Conservation (phyloP, 2,797 vertebrate genomes). For the Strix occidentalis region DNA sequence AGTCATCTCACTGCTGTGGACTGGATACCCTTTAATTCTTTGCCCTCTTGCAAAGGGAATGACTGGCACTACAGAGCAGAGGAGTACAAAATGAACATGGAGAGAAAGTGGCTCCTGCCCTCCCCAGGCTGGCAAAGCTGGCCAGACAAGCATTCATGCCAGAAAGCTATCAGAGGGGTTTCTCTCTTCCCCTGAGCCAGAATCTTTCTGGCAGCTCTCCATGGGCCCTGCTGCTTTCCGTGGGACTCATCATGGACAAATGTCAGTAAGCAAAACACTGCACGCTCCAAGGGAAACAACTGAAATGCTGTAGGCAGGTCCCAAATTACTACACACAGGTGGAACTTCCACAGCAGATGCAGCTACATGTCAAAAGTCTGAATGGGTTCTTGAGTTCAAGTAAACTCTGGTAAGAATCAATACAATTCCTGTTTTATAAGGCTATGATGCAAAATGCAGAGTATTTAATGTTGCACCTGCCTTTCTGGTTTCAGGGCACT, state of each 20-base stretch:
- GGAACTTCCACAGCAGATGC: neutral
- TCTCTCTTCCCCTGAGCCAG: neutral
- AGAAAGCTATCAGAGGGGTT: neutral
- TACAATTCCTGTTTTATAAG: neutral
- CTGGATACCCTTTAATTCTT: neutral
- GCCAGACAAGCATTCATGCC: neutral
- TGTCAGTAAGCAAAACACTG: neutral
- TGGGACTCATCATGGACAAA: neutral
- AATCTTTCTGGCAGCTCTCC: slow-evolving; percentile 6
- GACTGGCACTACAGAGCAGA: neutral
- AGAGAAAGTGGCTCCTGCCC: neutral
- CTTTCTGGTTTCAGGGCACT: neutral
- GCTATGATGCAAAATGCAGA: neutral
- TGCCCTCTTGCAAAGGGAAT: neutral
- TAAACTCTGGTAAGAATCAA: neutral
- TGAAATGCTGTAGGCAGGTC: neutral
- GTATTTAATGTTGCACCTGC: neutral
- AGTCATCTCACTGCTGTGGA: neutral
- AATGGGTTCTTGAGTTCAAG: neutral
- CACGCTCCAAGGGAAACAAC: neutral
- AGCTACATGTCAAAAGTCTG: neutral
- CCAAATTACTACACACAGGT: neutral
- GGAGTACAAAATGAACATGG: neutral
- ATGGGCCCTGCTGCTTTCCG: neutral
- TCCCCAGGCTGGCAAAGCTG: neutral